Percentiles rank a stretch among this genome's conserved stretches.
Evolutionary conservation across 2,797 vertebrate genomes (phyloP).

Genomic region (Sardinella longiceps): DNA sequence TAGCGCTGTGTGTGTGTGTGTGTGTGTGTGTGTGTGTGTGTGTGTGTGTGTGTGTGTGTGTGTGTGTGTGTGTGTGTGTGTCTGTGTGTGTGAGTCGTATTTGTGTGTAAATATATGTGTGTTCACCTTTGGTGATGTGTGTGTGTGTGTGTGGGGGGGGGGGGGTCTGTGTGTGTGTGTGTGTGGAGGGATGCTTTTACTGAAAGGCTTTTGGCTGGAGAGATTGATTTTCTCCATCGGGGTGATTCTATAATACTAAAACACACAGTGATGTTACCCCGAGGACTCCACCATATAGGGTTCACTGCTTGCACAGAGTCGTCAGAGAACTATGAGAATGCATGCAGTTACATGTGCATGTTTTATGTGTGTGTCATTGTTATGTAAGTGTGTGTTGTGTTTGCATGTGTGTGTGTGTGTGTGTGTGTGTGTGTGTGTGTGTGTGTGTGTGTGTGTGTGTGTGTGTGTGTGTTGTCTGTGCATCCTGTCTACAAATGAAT

Average conservation of each 20-base stretch:
- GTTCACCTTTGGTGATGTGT: background rate
- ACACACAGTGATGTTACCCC: background rate
- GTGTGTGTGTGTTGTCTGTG: background rate
- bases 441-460: background rate
- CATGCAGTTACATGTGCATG: background rate
- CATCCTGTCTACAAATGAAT: background rate
- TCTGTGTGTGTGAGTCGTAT: slow-evolving; percentile 30
- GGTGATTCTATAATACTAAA: slow-evolving; percentile 46
- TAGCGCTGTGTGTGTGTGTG: background rate
- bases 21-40: background rate
- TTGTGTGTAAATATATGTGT: background rate
- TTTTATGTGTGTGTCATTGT: slow-evolving; percentile 7
- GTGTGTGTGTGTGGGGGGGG: background rate
- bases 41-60: background rate
- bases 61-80: slow-evolving; percentile 34
- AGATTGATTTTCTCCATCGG: slow-evolving; percentile 50
- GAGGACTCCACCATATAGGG: background rate
- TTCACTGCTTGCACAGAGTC: background rate
- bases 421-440: slow-evolving; percentile 9
- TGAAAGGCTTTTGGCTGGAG: slow-evolving; percentile 40
- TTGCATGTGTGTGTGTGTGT: background rate
- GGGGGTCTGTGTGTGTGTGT: too few relatives aligned
- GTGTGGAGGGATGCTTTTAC: slow-evolving; percentile 23
- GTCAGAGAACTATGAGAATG: background rate
- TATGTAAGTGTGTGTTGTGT: background rate